phyloP scores from a whole-genome alignment of 1,140 invertebrate species.

The Acromyrmex echinatior region DNA sequence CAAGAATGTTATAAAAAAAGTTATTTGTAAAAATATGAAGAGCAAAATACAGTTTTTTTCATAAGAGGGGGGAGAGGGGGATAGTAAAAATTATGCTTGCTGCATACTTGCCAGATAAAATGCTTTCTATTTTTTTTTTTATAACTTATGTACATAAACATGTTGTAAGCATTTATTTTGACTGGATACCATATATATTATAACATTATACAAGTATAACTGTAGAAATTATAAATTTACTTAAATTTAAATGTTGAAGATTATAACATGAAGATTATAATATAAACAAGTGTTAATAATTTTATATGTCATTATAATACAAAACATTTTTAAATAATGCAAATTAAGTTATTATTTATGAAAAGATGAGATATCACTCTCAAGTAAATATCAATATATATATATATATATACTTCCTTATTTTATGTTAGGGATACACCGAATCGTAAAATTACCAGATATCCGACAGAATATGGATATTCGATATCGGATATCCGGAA shows the following conservation, averaged over 20 bases:
- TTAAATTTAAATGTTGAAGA: background rate
- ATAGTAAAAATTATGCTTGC: background rate
- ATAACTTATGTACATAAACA: background rate
- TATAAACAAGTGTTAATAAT: constrained; percentile 12
- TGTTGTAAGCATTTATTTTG: constrained; percentile 5
- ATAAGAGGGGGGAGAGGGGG: too few species aligned
- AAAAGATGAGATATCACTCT: too few species aligned
- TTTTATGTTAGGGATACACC: background rate
- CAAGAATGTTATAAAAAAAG: background rate
- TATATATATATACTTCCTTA: background rate
- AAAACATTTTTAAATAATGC: background rate
- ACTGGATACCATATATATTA: background rate
- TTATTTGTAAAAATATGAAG: background rate
- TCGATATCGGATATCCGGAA: too few species aligned
- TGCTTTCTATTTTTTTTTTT: background rate
- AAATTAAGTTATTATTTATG: background rate
- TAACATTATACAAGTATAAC: constrained; percentile 12
- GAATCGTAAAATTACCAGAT: too few species aligned
- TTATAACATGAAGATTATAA: background rate
- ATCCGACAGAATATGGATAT: too few species aligned
- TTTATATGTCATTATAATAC: constrained; percentile 36
- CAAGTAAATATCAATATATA: constrained; percentile 11
- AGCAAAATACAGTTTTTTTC: background rate
- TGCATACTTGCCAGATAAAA: background rate
- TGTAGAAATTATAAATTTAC: constrained; percentile 4